Evolutionary conservation across 1,140 invertebrate species (phyloP).

Genomic region (Drosophila athabasca): DNA sequence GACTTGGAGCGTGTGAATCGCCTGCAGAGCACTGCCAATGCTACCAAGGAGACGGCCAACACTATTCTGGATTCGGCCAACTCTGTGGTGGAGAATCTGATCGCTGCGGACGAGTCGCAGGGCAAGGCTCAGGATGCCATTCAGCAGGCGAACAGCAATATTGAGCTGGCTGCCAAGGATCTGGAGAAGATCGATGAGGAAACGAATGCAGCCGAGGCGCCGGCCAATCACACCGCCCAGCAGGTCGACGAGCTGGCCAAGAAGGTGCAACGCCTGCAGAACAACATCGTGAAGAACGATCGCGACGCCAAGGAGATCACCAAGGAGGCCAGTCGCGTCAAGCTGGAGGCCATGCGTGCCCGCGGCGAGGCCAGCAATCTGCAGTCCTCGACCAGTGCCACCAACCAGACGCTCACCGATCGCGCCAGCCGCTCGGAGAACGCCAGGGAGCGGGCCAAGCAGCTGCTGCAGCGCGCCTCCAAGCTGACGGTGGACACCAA

Average conservation of each 20-base stretch:
- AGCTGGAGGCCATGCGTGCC: constrained; percentile 84
- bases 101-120: constrained; percentile 91
- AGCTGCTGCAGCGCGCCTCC: constrained; percentile 89
- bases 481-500: constrained; percentile 90
- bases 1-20: constrained; percentile 90
- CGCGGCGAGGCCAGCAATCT: constrained; percentile 70
- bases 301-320: constrained; percentile 86
- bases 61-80: constrained; percentile 86
- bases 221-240: constrained; percentile 88
- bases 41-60: constrained; percentile 87
- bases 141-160: constrained; percentile 91
- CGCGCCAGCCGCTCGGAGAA: constrained; percentile 87
- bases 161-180: constrained; percentile 89
- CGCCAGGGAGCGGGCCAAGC: constrained; percentile 89
- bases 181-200: constrained; percentile 87
- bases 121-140: constrained; percentile 91
- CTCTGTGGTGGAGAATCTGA: constrained; percentile 85
- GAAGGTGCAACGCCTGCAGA: constrained; percentile 89
- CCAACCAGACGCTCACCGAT: constrained; percentile 86
- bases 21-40: constrained; percentile 90
- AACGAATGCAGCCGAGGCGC: constrained; percentile 89
- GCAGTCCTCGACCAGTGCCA: constrained; percentile 82
- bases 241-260: constrained; percentile 88
- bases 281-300: constrained; percentile 91
- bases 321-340: constrained; percentile 85